Evolutionary conservation across 2,888 invertebrate species (phyloP).

Genomic region (Melipona beecheii): DNA sequence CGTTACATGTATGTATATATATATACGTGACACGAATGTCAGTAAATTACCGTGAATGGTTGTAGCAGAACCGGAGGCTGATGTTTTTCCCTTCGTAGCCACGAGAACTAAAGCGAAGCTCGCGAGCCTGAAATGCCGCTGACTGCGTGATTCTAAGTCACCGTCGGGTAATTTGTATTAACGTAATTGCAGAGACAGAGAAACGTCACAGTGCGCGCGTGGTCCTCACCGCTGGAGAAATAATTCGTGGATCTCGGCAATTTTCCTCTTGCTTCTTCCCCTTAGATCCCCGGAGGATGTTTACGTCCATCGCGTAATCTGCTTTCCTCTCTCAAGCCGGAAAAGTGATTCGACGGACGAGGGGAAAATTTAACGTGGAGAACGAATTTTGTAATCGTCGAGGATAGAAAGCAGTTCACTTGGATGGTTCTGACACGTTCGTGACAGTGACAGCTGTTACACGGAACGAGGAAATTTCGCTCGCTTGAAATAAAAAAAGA

Average conservation of each 20-base stretch:
- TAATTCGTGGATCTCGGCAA: not conserved
- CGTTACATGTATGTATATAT: not conserved
- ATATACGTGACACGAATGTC: not conserved
- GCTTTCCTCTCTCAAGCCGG: not conserved
- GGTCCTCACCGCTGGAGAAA: not conserved
- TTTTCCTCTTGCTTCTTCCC: not conserved
- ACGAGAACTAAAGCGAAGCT: conserved; percentile 5
- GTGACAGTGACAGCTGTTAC: no score
- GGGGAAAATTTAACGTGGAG: not conserved
- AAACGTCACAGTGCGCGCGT: not conserved
- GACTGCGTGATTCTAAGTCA: conserved; percentile 26
- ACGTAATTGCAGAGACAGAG: conserved; percentile 21
- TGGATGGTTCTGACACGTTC: no score
- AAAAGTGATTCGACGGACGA: not conserved
- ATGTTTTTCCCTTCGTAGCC: not conserved
- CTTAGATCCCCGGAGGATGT: no score
- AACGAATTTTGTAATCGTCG: not conserved
- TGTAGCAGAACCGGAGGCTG: not conserved
- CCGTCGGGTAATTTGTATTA: conserved; percentile 18
- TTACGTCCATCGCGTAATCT: not conserved
- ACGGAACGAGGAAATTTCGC: no score
- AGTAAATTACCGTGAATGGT: not conserved
- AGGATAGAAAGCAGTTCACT: not conserved
- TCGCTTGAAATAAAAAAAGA: no score
- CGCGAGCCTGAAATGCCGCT: not conserved